Conservation (phyloP, 1,140 invertebrate genomes). For the Anoplophora glabripennis region DNA sequence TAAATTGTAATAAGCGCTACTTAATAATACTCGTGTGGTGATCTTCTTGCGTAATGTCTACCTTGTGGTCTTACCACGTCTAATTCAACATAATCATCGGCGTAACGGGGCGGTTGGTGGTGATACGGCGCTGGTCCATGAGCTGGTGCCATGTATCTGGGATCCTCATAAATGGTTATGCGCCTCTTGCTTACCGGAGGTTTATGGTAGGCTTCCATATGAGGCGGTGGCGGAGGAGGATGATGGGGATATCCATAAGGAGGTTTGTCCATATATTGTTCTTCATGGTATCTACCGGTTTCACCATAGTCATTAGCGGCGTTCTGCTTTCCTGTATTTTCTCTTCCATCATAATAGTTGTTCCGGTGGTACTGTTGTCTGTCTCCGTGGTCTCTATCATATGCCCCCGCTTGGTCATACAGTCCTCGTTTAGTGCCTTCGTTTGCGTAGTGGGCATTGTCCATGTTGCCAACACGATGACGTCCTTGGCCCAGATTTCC, state of each 20-base stretch:
- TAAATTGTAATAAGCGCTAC: background rate
- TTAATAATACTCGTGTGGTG: constrained; percentile 32
- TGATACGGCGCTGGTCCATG: constrained; percentile 45
- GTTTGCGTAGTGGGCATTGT: constrained; percentile 35
- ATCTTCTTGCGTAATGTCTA: constrained; percentile 19
- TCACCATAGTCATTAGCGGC: constrained; percentile 52
- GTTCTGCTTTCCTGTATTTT: constrained; percentile 48
- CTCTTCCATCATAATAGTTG: constrained; percentile 54
- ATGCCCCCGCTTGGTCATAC: constrained; percentile 53
- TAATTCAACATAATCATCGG: constrained; percentile 32
- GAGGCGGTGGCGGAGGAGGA: constrained; percentile 2
- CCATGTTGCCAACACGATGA: constrained; percentile 52
- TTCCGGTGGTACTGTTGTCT: constrained; percentile 54
- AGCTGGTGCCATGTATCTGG: constrained; percentile 46
- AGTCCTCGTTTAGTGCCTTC: constrained; percentile 49
- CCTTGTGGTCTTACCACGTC: constrained; percentile 30
- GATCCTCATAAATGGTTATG: constrained; percentile 60
- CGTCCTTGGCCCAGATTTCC: constrained; percentile 52
- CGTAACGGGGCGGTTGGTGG: constrained; percentile 46
- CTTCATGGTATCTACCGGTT: constrained; percentile 46
- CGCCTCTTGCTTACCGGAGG: constrained; percentile 36
- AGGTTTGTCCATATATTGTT: constrained; percentile 39
- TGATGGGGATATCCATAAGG: constrained; percentile 22
- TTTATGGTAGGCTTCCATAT: background rate
- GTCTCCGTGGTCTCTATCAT: constrained; percentile 50